Conservation (phyloP, 2,113 vertebrate genomes). For the Haemorhous mexicanus region DNA sequence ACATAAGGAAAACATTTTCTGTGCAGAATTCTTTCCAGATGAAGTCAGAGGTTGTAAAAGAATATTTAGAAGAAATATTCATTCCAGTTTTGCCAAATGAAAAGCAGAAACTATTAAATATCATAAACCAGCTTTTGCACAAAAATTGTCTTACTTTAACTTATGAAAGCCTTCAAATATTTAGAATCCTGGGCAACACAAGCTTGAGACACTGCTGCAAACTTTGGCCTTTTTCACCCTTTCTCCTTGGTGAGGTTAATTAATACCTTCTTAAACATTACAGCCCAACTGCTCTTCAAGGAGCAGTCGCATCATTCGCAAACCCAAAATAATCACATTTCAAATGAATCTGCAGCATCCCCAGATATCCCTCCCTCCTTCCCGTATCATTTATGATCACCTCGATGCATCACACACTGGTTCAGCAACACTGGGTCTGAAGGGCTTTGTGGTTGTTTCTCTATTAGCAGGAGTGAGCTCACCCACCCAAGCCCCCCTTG, state of each 20-base stretch:
- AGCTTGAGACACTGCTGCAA: neutral
- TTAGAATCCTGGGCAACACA: neutral
- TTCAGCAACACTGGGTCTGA: neutral
- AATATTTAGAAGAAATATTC: neutral
- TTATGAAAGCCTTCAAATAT: neutral
- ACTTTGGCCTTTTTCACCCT: neutral
- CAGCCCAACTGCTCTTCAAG: neutral
- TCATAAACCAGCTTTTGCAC: neutral
- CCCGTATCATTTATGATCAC: neutral
- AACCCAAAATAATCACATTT: neutral
- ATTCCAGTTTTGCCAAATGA: neutral
- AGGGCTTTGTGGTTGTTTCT: neutral
- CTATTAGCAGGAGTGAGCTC: rapidly evolving
- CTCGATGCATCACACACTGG: rapidly evolving
- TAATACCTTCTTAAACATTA: neutral
- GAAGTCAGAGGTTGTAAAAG: neutral
- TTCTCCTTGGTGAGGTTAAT: neutral
- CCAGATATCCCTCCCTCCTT: neutral
- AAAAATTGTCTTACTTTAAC: neutral
- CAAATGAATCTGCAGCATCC: neutral
- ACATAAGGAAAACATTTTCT: neutral
- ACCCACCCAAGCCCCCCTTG: neutral
- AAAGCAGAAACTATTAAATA: neutral
- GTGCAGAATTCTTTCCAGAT: neutral
- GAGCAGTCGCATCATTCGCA: neutral